Evolutionary conservation across 2,113 vertebrate species (phyloP), one percentile per base, ranked within the genome.

Genomic region (Passerina amoena): DNA sequence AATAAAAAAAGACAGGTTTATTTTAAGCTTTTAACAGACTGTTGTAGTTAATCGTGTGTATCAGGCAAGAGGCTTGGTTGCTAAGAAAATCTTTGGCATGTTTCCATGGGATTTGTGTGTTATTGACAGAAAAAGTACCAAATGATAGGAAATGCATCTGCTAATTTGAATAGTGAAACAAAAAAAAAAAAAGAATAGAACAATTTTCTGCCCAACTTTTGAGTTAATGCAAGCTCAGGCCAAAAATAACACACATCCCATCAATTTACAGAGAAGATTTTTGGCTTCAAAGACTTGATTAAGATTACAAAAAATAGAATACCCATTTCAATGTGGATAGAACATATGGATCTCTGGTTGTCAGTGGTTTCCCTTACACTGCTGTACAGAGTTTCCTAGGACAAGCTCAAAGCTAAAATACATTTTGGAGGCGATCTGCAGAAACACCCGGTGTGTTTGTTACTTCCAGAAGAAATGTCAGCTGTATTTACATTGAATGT

Each of bases 71-170:
- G 92, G 93, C 91, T 97, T 64, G 95, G 98, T 98, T 98, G 98
- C 98, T 98, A 98, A 98, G 98, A 98, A 98, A 97, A 97, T 97
- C 95, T 89, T 96, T 98, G 97, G 98, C 96, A 37, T n/a, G 44
- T 85, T 96, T 97, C 98, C 97, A 97, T 4, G n/a, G 85, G 77
- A 94, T 96, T 93, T 97, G 84, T 96, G 86, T 95, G 61, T 90
- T 97, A 94, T 90, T 95, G 93, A 96, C 75, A 83, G 82, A 81
- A 95, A 93, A 95, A 94, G 69, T 83, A 96, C 56, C 93, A 94
- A 96, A 94, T 95, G 87, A 96, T 86, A 89, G 88, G 90, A 96
- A 97, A 88, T 81, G 91, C 96, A 98, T 97, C 97, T 97, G 96
- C 76, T 96, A 97, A 44, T 97, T 94, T 97, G 86, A 97, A 97